Conservation (phyloP, 2,113 vertebrate species). For the Cyprinodon variegatus region DNA sequence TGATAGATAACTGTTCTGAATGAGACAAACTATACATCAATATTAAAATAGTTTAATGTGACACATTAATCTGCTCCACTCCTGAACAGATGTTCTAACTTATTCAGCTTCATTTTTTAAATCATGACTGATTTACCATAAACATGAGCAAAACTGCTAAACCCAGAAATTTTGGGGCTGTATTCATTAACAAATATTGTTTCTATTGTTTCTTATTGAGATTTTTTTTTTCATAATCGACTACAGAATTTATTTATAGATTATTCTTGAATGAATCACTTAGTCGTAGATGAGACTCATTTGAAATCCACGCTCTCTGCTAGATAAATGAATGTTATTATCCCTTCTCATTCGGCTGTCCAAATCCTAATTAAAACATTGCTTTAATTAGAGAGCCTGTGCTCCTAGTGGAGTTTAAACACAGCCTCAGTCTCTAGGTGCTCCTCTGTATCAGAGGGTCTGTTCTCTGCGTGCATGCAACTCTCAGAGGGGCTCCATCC, state of each 20-base stretch:
- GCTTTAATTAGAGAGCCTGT: constrained; percentile 75
- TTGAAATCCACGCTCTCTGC: constrained; percentile 48
- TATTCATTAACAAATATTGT: background rate
- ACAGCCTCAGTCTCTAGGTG: constrained; percentile 68
- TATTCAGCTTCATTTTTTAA: background rate
- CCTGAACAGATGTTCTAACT: background rate
- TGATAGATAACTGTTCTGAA: background rate
- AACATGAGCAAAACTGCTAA: background rate
- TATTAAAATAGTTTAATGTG: background rate
- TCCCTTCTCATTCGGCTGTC: constrained; percentile 57
- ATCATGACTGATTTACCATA: background rate
- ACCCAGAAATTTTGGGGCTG: background rate
- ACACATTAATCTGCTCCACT: background rate
- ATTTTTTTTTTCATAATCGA: background rate
- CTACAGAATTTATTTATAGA: constrained; percentile 1
- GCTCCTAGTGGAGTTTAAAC: constrained; percentile 78
- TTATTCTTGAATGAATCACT: constrained; percentile 18
- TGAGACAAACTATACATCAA: background rate
- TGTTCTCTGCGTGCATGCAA: constrained; percentile 43
- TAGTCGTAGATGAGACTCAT: constrained; percentile 25
- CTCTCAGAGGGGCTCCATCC: constrained; percentile 59
- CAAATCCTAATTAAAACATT: constrained; percentile 79
- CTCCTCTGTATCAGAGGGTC: constrained; percentile 65
- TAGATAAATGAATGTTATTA: constrained; percentile 69
- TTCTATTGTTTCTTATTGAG: background rate